These are phyloP conservation scores for Otocyon megalotis DNA, from an alignment of 2,113 vertebrate species.

Conservation along the genomic window DNA sequence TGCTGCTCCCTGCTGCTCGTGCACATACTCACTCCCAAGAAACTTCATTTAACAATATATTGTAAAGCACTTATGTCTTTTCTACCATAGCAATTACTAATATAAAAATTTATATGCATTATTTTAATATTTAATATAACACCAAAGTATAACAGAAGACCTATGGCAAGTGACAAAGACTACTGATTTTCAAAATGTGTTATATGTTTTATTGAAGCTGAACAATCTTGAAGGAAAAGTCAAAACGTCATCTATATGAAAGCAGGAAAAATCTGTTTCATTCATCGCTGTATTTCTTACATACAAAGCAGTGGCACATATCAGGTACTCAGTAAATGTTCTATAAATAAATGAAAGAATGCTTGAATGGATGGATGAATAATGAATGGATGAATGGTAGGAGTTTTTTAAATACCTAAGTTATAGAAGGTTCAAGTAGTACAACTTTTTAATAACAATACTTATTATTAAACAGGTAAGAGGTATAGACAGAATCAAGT, in stretches of 20 bases:
- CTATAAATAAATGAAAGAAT: slow-evolving; percentile 15
- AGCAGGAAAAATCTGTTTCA: neutral
- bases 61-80: slow-evolving; percentile 34
- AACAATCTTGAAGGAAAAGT: slow-evolving; percentile 26
- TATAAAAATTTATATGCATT: slow-evolving; percentile 9
- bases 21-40: neutral
- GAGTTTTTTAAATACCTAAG: neutral
- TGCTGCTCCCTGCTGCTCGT: no score
- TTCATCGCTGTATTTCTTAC: neutral
- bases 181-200: slow-evolving; percentile 16
- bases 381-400: neutral
- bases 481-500: neutral
- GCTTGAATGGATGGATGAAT: neutral
- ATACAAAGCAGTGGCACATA: neutral
- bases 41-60: slow-evolving; percentile 44
- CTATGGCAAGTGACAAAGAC: neutral
- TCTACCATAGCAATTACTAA: neutral
- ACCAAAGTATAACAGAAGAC: slow-evolving; percentile 24
- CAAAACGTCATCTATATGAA: slow-evolving; percentile 20
- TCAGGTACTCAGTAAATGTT: neutral
- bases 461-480: neutral
- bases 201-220: neutral
- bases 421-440: neutral
- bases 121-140: slow-evolving; percentile 57
- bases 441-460: neutral